A percentile compares a stretch with the other conserved stretches of the same genome.
Conservation (phyloP, 2,113 vertebrate genomes). For the Gnathonemus echidnorhynchus region DNA sequence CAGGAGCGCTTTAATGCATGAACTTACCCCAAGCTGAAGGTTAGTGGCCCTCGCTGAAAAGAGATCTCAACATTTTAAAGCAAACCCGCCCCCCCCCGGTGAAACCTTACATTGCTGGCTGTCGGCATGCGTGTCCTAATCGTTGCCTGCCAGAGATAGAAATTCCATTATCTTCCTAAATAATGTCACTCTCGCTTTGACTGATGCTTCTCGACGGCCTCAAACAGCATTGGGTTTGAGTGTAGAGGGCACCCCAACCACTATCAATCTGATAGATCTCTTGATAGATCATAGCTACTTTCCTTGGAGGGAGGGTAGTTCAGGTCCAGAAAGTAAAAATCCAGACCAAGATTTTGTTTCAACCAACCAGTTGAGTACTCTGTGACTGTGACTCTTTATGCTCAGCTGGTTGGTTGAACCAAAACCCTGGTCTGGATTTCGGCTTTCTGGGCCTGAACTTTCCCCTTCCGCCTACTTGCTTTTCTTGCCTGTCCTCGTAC, state of each 20-base stretch:
- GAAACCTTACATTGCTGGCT: background rate
- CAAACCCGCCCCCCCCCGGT: background rate
- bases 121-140: background rate
- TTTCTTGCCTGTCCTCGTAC: background rate
- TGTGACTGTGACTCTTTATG: background rate
- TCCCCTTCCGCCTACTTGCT: background rate
- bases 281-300: background rate
- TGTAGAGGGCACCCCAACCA: background rate
- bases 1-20: background rate
- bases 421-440: background rate
- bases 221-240: background rate
- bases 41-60: background rate
- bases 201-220: background rate
- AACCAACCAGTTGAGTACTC: background rate
- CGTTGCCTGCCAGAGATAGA: background rate
- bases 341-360: background rate
- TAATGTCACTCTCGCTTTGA: background rate
- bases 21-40: background rate
- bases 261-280: background rate
- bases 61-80: background rate
- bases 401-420: background rate
- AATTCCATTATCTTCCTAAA: background rate
- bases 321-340: background rate
- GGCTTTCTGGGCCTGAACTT: background rate
- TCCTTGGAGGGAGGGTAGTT: background rate